Percentiles rank a stretch among this genome's conserved stretches.
These are phyloP conservation scores for Bactericera cockerelli DNA, from an alignment of 1,140 invertebrate genomes.

Conservation along the genomic window DNA sequence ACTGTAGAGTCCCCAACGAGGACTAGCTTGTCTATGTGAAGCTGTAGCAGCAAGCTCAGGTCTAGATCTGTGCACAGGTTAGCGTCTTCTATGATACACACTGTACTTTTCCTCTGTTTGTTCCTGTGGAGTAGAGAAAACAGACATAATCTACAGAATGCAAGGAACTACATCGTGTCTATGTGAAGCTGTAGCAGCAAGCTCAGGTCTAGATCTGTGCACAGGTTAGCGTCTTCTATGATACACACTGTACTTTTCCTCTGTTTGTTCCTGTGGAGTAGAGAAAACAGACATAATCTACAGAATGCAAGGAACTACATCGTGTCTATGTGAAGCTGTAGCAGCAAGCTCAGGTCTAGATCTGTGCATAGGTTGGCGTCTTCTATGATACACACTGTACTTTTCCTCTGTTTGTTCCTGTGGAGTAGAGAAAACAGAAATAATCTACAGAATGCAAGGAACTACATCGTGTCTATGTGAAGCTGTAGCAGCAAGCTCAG, in stretches of 20 bases:
- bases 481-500: background rate
- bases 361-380: background rate
- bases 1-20: background rate
- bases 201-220: background rate
- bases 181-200: background rate
- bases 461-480: background rate
- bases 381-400: background rate
- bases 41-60: background rate
- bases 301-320: no score
- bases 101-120: background rate
- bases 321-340: background rate
- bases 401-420: background rate
- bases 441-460: no score
- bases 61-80: background rate
- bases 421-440: no score
- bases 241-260: constrained; percentile 1
- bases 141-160: no score
- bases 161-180: no score
- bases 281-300: no score
- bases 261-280: background rate
- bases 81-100: constrained; percentile 1
- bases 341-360: background rate
- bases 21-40: background rate
- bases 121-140: background rate
- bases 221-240: background rate